Conservation (phyloP, 2,113 vertebrate genomes). For the Fulmarus glacialis region DNA sequence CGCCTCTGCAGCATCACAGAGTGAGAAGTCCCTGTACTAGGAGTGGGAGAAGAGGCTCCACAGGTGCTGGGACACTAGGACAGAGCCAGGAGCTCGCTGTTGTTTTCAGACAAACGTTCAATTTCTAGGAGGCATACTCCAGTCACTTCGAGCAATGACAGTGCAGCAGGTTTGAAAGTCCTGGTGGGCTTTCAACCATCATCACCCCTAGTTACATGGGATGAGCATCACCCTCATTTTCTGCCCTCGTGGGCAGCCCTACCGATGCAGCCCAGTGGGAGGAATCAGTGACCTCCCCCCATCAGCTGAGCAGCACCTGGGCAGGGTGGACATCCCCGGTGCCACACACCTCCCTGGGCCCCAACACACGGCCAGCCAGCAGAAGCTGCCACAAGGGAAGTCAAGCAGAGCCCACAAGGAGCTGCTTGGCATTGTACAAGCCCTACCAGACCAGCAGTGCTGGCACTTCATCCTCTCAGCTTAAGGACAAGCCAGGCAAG, state of each 20-base stretch:
- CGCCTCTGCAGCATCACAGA: neutral
- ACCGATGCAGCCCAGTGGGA: rapidly evolving
- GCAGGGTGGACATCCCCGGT: too few species aligned
- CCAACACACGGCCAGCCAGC: neutral
- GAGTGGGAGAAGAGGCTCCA: neutral
- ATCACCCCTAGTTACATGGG: too few species aligned
- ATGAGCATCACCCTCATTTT: neutral
- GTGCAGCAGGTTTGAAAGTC: neutral
- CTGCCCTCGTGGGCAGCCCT: rapidly evolving
- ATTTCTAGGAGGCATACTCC: neutral
- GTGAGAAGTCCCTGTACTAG: neutral
- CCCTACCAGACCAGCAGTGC: neutral
- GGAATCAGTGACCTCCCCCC: neutral
- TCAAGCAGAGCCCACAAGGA: neutral
- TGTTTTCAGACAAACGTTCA: neutral
- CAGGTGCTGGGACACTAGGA: neutral
- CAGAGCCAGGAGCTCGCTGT: neutral
- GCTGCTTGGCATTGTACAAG: neutral
- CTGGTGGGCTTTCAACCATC: neutral
- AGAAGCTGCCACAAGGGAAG: neutral
- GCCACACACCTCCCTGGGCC: neutral
- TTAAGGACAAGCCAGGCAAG: neutral
- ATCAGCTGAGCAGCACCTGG: neutral
- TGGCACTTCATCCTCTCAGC: neutral
- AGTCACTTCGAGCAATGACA: neutral